Evolutionary conservation across 2,888 invertebrate species (phyloP).

Genomic region (Andrena dorsata): DNA sequence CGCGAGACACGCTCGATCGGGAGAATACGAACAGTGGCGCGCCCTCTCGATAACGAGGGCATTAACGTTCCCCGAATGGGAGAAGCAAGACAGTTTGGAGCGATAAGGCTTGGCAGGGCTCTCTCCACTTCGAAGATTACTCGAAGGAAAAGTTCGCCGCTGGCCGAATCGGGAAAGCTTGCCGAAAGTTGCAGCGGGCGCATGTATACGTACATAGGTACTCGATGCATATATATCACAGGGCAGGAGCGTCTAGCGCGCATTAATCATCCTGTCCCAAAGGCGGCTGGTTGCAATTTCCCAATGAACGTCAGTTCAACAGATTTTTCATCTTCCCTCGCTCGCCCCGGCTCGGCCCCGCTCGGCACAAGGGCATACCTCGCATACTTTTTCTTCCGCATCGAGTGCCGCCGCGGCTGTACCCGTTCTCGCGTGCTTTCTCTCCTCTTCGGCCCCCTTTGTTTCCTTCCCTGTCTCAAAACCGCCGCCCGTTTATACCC

Average conservation of each 20-base stretch:
- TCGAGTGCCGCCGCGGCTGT: conserved; percentile 12
- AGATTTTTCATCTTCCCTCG: conserved; percentile 70
- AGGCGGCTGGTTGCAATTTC: conserved; percentile 74
- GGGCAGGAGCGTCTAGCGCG: conserved; percentile 48
- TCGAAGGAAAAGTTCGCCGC: conserved; percentile 44
- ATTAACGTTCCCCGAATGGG: conserved; percentile 11
- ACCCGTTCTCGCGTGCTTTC: conserved; percentile 58
- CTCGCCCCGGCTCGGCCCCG: not conserved
- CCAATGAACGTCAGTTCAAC: conserved; percentile 76
- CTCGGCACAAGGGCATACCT: conserved; percentile 21
- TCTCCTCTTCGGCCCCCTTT: conserved; percentile 52
- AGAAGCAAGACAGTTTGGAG: conserved; percentile 8
- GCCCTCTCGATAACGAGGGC: conserved; percentile 2
- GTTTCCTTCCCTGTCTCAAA: conserved; percentile 40
- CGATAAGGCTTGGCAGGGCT: conserved; percentile 34
- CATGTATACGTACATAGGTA: not conserved
- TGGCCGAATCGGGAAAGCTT: conserved; percentile 44
- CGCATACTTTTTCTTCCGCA: conserved; percentile 46
- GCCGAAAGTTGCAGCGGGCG: conserved; percentile 49
- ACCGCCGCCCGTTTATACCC: conserved; percentile 45
- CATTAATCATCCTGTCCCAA: conserved; percentile 76
- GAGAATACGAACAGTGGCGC: not conserved
- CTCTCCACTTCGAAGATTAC: conserved; percentile 29
- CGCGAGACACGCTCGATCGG: conserved; percentile 6
- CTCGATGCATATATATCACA: conserved; percentile 25